Base-by-base conservation (phyloP, 2,113 vertebrate species). In the Australoheros scitulus region DNA sequence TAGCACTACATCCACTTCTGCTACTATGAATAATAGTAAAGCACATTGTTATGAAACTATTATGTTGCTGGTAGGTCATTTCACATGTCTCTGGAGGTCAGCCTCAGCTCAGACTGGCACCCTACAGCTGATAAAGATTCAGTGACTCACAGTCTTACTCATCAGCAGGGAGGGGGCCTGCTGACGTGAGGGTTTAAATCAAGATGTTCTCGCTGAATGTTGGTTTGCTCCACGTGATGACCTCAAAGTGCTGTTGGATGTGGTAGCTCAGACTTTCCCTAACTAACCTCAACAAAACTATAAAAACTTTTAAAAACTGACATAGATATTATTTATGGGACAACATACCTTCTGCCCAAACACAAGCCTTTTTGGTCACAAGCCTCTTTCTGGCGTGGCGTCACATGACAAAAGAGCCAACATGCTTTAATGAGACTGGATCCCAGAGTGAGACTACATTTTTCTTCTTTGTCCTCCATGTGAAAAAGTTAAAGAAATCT, bases 381-480 rank as follows among this genome's bases (percentile, higher is more conserved):
- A 38, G 70, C 32, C 63, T 81, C 74, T 80, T 81, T 70, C 79
- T 79, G 60, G 17, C 9, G 3, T 7, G 3, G 72, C 65, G 43
- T 68, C 78, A 65, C 79, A 90, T 92, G 85, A 91, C 75, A 91
- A 89, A 92, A 89, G 90, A 93, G 76, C 61, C 85, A 93, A 91
- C 90, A 78, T 81, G 76, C 81, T 83, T 85, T 82, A 85, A 87
- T 86, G 61, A 85, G 86, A 86, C 80, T 38, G 79, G 77, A 84
- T 92, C 83, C 80, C 85, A 61, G 80, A 77, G 47, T 56, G 78
- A 83, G 81, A 83, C 18, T 1, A 56, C 77, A 76, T 79, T 89
- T 92, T 82, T 93, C 83, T 82, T 83, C 64, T 60, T 50, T 11
- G 57, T 77, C 63, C 65, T 15, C 59, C 29, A 26, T 26, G 68